phyloP scores from a whole-genome alignment of 2,113 vertebrate genomes.

The Periophthalmus modestus region DNA sequence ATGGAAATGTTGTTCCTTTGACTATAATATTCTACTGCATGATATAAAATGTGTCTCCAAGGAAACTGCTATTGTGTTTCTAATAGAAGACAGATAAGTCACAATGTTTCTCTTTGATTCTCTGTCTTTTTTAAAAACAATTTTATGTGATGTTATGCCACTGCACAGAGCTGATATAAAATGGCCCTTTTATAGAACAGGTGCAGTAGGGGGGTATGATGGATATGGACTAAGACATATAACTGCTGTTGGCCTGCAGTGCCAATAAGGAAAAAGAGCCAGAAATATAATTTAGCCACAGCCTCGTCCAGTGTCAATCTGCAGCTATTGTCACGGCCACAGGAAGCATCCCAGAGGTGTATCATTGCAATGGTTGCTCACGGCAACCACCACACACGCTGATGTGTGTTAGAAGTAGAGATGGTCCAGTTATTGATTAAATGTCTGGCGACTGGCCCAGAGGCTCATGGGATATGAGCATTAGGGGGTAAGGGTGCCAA shows the following conservation, averaged over 20 bases:
- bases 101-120: not conserved
- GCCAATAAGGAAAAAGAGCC: not conserved
- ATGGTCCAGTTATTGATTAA: constrained; percentile 60
- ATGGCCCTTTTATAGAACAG: constrained; percentile 6
- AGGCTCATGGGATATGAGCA: constrained; percentile 17
- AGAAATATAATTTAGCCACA: constrained; percentile 2
- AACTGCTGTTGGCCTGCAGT: not conserved
- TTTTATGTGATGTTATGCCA: constrained; percentile 17
- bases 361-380: constrained; percentile 25
- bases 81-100: no score
- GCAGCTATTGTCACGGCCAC: constrained; percentile 8
- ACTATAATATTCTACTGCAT: no score
- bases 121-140: not conserved
- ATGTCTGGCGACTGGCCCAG: constrained; percentile 42
- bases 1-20: no score
- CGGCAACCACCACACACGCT: constrained; percentile 30
- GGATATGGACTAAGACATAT: not conserved
- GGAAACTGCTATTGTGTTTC: no score
- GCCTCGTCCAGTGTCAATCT: not conserved
- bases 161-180: constrained; percentile 38
- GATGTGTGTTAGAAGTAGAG: constrained; percentile 32
- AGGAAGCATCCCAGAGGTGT: constrained; percentile 21
- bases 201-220: constrained; percentile 16
- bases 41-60: no score
- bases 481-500: constrained; percentile 35